phyloP scores from a whole-genome alignment of 2,113 vertebrate genomes.

The Urocolius indicus region DNA sequence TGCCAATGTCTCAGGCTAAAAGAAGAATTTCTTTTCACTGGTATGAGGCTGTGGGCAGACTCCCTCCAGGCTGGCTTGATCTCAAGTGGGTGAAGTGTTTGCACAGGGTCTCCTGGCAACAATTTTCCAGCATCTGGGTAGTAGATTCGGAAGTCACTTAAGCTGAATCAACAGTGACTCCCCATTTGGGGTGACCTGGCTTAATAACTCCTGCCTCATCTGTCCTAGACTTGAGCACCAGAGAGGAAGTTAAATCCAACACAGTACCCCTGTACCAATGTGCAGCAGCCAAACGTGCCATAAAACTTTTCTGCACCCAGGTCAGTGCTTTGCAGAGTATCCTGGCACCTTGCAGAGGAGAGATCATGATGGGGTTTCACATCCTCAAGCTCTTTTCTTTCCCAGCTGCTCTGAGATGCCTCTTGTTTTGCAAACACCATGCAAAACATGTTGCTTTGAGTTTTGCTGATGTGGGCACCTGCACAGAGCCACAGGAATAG shows the following conservation, averaged over 20 bases:
- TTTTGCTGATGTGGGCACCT: not conserved
- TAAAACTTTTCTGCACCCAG: not conserved
- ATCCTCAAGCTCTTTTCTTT: not conserved
- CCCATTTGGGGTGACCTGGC: not conserved
- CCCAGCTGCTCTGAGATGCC: not conserved
- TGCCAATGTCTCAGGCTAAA: not conserved
- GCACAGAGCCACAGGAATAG: not conserved
- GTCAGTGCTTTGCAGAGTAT: not conserved
- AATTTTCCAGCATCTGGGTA: not conserved
- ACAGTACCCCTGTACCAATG: accelerated
- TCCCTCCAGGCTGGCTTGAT: not conserved
- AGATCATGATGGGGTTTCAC: not conserved
- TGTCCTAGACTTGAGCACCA: not conserved
- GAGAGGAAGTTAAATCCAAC: not conserved
- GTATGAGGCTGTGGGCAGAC: not conserved
- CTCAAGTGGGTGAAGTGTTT: constrained; percentile 15
- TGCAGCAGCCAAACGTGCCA: not conserved
- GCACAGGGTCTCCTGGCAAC: not conserved
- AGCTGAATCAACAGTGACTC: not conserved
- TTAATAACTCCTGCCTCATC: not conserved
- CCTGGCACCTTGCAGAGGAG: not conserved
- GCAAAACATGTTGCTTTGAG: accelerated
- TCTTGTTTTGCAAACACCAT: not conserved
- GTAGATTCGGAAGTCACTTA: not conserved
- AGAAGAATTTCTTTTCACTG: not conserved